A percentile compares a stretch with the other conserved stretches of the same genome.
These are phyloP conservation scores for Clarias pachynema DNA, from an alignment of 2,797 vertebrate species.

Conservation along the genomic window DNA sequence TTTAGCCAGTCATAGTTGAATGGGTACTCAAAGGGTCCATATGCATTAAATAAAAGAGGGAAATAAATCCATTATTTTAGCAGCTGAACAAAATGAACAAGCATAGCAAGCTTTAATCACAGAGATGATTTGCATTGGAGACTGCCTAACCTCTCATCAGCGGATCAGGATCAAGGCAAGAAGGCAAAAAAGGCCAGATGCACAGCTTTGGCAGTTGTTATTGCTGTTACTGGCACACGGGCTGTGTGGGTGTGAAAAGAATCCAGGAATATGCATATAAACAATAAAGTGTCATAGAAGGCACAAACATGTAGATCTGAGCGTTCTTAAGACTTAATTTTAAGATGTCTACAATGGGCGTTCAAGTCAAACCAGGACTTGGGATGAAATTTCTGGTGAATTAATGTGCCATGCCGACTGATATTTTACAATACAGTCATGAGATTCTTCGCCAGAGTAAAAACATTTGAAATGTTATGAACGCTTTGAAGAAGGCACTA, in stretches of 20 bases:
- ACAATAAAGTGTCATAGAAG: not conserved
- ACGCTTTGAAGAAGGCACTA: too few relatives aligned
- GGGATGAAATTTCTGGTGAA: not conserved
- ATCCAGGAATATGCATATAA: not conserved
- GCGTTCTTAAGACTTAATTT: not conserved
- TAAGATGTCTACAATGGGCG: not conserved
- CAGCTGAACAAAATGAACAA: not conserved
- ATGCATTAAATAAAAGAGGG: not conserved
- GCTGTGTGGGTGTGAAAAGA: not conserved
- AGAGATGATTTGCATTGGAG: conserved; percentile 13
- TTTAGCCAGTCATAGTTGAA: not conserved
- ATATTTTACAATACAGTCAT: too few relatives aligned
- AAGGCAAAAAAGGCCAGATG: not conserved
- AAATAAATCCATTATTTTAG: not conserved
- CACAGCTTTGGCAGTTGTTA: conserved; percentile 3
- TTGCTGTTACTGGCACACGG: not conserved
- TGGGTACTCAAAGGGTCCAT: not conserved
- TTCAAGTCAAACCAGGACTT: not conserved
- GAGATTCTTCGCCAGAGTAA: too few relatives aligned
- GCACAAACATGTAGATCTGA: not conserved
- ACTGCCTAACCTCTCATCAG: conserved; percentile 1
- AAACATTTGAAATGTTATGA: too few relatives aligned
- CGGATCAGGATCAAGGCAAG: not conserved
- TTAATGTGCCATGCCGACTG: too few relatives aligned
- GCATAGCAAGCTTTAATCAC: not conserved